Base-by-base conservation (phyloP, 2,888 invertebrate genomes). In the Mystacides longicornis region DNA sequence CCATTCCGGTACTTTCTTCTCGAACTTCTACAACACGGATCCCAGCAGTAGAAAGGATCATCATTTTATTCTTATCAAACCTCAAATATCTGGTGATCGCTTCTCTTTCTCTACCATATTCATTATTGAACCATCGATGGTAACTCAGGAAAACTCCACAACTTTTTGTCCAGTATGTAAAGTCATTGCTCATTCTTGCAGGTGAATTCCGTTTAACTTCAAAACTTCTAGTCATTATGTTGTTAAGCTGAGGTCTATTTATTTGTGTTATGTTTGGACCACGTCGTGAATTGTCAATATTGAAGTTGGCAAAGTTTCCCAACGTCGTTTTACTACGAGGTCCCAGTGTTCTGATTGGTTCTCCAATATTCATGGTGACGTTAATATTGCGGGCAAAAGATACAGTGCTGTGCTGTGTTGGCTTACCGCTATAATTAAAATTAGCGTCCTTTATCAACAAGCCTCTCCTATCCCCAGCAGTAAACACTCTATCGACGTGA, bases 401-500 rank as follows among this genome's bases (percentile, higher is more conserved):
- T 21, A 82, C 72, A 0, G 81, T 82, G 7, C 81, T 80, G 68
- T 82, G 82, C 64, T 81, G 82, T 19, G 81, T 81, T 57, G 80
- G 80, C 64, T 80, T 78, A 45, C 79, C 77, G 60, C 73, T 77
- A 31, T 75, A 75, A 65, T 81, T 81, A 56, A 81, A 79, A 72
- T 81, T 81, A 47, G 71, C 75, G 63, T 81, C 81, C 67, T 74
- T 75, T 33, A 68, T 62, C 60, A 76, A 59, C 47, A 68, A 63
- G 33, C 73, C 70, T 63, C 70, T 74, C 62, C 77, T 77, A 58
- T 81, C 79, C 16, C 80, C 80, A 3, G 81, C 77, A n/a, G 82
- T 77, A 66, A 93, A 90, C 31, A 90, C 85, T 56, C 85, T 79
- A 66, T 89, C 84, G 52, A 93, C 80, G 64, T 89, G 86, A 69